Evolutionary conservation across 2,113 vertebrate genomes (phyloP), one percentile per base, ranked within the genome.

Genomic region (Agapornis roseicollis): DNA sequence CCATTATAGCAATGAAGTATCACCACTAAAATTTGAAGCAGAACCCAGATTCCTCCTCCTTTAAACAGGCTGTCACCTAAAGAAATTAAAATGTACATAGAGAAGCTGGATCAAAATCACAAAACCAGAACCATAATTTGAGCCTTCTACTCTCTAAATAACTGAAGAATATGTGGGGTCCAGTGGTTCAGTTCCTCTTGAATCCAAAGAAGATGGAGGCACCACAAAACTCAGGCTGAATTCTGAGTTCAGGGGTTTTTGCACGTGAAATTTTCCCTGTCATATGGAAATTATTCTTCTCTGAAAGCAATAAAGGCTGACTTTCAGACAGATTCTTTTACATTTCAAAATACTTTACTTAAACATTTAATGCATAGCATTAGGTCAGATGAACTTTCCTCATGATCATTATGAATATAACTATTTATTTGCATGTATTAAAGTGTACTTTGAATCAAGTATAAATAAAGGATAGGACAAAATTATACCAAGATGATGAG

Each of bases 1-100:
- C 44, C 79, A 53, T 77, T 80, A 90, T 58, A 92, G 42, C 37
- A 88, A 60, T 66, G 50, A 82, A 85, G 64, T 58, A 80, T 69
- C 68, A 83, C 37, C 64, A 88, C 37, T 1, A 3, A 85, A 76
- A 82, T 72, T n/a, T 88, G 35, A 80, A 80, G n/a, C 47, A n/a
- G 29, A 91, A 65, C 56, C 35, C 78, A 85, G 35, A 78, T 66
- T 88, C 77, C 11, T 49, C 18, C 53, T 85, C 53, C n/a, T 91
- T 72, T 89, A 83, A 82, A 61, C 22, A 80, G 61, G 23, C 22
- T 56, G 49, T 6, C 71, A 66, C 35, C 19, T 73, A 56, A 78
- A 80, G 22, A 80, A 91, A 65, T 83, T 77, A 80, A 88, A 82
- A 77, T 18, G 2, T 41, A 22, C 73, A 11, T 9, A 50, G 17